Evolutionary conservation across 2,113 vertebrate genomes (phyloP), one percentile per base, ranked within the genome.

Genomic region (Camarhynchus parvulus): DNA sequence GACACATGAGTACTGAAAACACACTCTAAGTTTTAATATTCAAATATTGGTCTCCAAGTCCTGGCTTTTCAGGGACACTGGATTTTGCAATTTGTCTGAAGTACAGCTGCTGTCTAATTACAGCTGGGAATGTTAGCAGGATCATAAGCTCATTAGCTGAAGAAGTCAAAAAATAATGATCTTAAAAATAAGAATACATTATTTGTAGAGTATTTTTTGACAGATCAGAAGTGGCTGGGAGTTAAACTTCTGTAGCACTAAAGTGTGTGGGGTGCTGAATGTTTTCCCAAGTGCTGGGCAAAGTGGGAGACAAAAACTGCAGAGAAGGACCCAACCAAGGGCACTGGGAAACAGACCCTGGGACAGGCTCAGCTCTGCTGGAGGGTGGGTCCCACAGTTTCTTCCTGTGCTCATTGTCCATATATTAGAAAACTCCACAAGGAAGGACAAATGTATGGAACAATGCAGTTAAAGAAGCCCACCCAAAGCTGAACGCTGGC

Each of bases 1-100:
- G 76, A 91, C 83, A 92, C 30, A 86, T 59, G 52, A 94, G 90
- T 50, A 83, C 39, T 77, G 68, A 87, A 95, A 92, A 79, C 41
- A 89, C 22, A 79, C 41, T 75, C 35, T 68, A 13, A 82, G 41
- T 91, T 95, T 87, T 83, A 92, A 58, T 91, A 94, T 94, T 89
- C 64, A 95, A 87, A 94, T 78, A 25, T 2, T 75, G 58, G 33
- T 84, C 52, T 79, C 80, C 81, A 61, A 62, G 56, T 58, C 50
- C 37, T 56, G 81, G 68, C 68, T 95, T 87, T 92, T 73, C 78
- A 92, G 82, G 61, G 70, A 90, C 70, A 69, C 3, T 64, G 77
- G 30, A 61, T 95, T 92, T 87, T 80, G 93, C 82, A 95, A 50
- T 47, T 76, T 17, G 7, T 50, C 64, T 42, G 39, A 89, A 85